Evolutionary conservation across 2,113 vertebrate species (phyloP).

Genomic region (Rattus norvegicus): DNA sequence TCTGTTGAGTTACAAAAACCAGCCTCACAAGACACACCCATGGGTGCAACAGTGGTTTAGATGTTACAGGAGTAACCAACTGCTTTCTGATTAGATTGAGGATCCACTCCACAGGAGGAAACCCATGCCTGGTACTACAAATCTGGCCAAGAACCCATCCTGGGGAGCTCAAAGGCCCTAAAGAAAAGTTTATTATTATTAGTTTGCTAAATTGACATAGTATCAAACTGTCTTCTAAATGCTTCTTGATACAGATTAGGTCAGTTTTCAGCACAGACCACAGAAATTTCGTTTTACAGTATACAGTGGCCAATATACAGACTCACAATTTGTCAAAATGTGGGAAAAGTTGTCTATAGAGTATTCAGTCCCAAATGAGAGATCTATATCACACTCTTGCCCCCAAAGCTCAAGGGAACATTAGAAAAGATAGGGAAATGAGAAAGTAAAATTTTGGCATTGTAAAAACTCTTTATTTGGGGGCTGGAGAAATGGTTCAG

Average conservation of each 20-base stretch:
- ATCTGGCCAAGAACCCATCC: not conserved
- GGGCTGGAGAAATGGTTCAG: too few species aligned
- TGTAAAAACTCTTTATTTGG: too few species aligned
- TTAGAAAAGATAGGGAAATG: not conserved
- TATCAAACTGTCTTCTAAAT: not conserved
- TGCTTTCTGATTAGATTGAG: not conserved
- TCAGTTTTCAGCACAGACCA: not conserved
- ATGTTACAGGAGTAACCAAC: not conserved
- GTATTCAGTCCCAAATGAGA: not conserved
- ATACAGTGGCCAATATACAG: not conserved
- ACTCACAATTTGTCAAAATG: not conserved
- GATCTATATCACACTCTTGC: not conserved
- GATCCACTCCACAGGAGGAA: not conserved
- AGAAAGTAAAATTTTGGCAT: too few species aligned
- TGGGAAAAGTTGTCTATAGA: not conserved
- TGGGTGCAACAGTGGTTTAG: not conserved
- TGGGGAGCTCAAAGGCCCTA: not conserved
- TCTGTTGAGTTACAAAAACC: not conserved
- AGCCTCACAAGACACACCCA: too few species aligned
- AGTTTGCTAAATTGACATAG: not conserved
- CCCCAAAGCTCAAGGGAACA: not conserved
- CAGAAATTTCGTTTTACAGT: not conserved
- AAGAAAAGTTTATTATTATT: too few species aligned
- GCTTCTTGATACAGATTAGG: not conserved
- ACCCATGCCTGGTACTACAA: not conserved